These are phyloP conservation scores for Neomorphus geoffroyi DNA, from an alignment of 2,797 vertebrate genomes.

Conservation along the genomic window DNA sequence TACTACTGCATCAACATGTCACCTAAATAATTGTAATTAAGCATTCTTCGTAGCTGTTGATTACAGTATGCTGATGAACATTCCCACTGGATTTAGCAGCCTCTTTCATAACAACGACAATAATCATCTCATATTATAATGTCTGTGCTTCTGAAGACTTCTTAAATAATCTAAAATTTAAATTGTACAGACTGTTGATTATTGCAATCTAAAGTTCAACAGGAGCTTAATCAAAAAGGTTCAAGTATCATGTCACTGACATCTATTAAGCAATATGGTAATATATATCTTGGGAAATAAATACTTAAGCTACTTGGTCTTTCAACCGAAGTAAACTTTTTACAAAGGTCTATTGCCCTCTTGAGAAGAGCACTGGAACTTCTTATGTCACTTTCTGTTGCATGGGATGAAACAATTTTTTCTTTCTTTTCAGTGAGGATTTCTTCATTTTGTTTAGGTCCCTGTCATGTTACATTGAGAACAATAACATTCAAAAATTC, in stretches of 20 bases:
- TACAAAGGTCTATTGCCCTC: not conserved
- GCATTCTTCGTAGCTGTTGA: slow-evolving; percentile 74
- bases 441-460: not conserved
- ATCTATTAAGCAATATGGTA: slow-evolving; percentile 69
- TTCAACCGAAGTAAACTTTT: slow-evolving; percentile 31
- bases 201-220: slow-evolving; percentile 81
- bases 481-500: not conserved
- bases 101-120: slow-evolving; percentile 75
- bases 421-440: not conserved
- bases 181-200: slow-evolving; percentile 79
- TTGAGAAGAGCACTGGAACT: not conserved
- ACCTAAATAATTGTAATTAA: slow-evolving; percentile 82
- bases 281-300: slow-evolving; percentile 62
- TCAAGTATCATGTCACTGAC: slow-evolving; percentile 66
- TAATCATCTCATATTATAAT: slow-evolving; percentile 80
- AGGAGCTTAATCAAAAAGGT: slow-evolving; percentile 79
- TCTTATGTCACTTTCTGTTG: not conserved
- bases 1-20: slow-evolving; percentile 75
- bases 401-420: not conserved
- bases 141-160: slow-evolving; percentile 74
- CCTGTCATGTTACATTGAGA: not conserved
- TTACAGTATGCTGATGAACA: slow-evolving; percentile 80
- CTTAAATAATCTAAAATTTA: slow-evolving; percentile 81
- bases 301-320: slow-evolving; percentile 52
- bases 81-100: slow-evolving; percentile 76